phyloP scores from a whole-genome alignment of 1,140 invertebrate genomes.

The Cherax quadricarinatus region DNA sequence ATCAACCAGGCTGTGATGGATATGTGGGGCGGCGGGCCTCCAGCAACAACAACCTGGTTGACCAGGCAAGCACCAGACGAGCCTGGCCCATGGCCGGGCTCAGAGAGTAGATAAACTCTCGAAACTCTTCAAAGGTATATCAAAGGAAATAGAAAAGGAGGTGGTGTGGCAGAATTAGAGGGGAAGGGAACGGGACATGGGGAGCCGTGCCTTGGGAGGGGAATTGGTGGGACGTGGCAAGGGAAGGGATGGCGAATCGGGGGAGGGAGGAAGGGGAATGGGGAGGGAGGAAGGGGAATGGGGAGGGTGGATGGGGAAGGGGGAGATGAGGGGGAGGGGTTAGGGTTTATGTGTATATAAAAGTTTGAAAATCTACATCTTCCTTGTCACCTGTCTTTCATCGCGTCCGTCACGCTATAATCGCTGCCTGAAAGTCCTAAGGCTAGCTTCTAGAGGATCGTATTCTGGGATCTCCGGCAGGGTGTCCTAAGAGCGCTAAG shows the following conservation, averaged over 20 bases:
- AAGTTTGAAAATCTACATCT: slow-evolving; percentile 48
- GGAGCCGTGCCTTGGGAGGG: background rate
- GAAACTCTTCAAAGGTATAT: too few relatives aligned
- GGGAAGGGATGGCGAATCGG: too few relatives aligned
- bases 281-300: too few relatives aligned
- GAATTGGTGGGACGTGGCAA: background rate
- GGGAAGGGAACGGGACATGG: background rate
- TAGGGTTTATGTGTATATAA: slow-evolving; percentile 50
- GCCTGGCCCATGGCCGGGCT: too few relatives aligned
- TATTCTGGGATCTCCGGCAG: background rate
- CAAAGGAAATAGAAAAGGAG: background rate
- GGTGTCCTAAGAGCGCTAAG: background rate
- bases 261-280: too few relatives aligned
- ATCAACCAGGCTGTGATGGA: too few relatives aligned
- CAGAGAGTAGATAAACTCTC: too few relatives aligned
- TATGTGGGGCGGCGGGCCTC: too few relatives aligned
- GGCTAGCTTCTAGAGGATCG: background rate
- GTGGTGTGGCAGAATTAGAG: background rate
- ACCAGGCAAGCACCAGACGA: too few relatives aligned
- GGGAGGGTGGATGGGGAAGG: too few relatives aligned
- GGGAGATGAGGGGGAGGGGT: too few relatives aligned
- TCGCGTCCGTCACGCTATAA: slow-evolving; percentile 23
- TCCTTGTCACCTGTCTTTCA: slow-evolving; percentile 51
- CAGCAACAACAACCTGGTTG: too few relatives aligned
- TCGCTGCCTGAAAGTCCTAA: background rate